Conservation (phyloP, 1,140 invertebrate species). For the Theocolax elegans region DNA sequence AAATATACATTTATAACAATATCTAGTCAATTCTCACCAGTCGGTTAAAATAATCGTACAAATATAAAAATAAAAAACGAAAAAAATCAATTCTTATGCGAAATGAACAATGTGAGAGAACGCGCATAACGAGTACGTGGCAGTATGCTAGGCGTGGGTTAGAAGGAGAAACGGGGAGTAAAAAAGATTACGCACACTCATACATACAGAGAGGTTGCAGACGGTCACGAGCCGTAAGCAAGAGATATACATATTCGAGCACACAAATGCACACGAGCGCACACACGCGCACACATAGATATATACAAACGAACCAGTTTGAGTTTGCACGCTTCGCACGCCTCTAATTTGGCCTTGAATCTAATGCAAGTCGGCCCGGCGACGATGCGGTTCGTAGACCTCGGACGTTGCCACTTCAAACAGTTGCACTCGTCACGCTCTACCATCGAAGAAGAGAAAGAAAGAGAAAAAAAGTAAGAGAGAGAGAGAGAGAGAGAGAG, state of each 20-base stretch:
- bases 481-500: not conserved
- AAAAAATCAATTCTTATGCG: no score
- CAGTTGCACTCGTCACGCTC: slow-evolving; percentile 36
- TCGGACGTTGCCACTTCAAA: slow-evolving; percentile 50
- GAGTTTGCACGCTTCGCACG: slow-evolving; percentile 40
- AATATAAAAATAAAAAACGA: no score
- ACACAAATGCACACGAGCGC: not conserved
- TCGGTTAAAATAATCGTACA: no score
- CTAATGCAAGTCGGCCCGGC: slow-evolving; percentile 57
- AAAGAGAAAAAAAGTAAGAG: no score
- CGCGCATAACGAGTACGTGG: no score
- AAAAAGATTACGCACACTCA: not conserved
- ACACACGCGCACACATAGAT: slow-evolving; percentile 34
- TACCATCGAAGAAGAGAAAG: not conserved
- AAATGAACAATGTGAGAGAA: no score
- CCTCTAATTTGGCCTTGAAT: slow-evolving; percentile 63
- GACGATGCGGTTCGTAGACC: slow-evolving; percentile 55
- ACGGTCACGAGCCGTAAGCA: slow-evolving; percentile 21
- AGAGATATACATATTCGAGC: no score
- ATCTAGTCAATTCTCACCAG: no score
- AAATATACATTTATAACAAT: no score
- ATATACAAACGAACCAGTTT: not conserved
- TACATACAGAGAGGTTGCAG: slow-evolving; percentile 9
- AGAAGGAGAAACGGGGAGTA: not conserved
- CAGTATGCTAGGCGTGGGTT: no score